Evolutionary conservation across 2,888 invertebrate genomes (phyloP).

Genomic region (Xylocampa areola): DNA sequence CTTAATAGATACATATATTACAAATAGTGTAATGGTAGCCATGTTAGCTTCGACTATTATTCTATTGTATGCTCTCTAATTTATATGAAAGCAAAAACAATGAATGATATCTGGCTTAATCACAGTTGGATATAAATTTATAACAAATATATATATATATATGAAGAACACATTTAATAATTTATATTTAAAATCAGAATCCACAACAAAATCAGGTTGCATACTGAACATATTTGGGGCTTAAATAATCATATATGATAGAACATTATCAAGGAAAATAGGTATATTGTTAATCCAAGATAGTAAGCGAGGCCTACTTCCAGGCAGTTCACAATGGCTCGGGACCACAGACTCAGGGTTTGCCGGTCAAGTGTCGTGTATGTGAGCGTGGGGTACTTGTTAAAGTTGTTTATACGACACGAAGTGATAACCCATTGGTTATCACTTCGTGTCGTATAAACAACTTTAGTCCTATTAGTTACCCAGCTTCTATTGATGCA

Average conservation of each 20-base stretch:
- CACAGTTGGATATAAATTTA: no score
- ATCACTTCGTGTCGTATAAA: constrained; percentile 47
- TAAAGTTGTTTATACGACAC: constrained; percentile 50
- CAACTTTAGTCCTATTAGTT: constrained; percentile 41
- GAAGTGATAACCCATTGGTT: constrained; percentile 47
- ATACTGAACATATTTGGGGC: no score
- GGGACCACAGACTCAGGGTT: constrained; percentile 44
- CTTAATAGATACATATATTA: no score
- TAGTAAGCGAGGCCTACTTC: constrained; percentile 62
- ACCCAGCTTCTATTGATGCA: constrained; percentile 8
- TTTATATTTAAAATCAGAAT: no score
- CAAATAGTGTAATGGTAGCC: no score
- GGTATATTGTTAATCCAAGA: constrained; percentile 28
- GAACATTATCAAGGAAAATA: constrained; percentile 18
- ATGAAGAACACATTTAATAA: no score
- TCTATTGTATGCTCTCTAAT: no score
- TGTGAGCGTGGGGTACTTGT: constrained; percentile 49
- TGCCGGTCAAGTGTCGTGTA: constrained; percentile 55
- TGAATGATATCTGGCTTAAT: no score
- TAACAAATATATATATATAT: no score
- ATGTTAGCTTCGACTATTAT: no score
- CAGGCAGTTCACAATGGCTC: constrained; percentile 52
- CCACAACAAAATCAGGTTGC: no score
- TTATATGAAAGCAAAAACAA: no score
- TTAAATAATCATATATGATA: background rate